Base-by-base conservation (phyloP, 2,797 vertebrate genomes). In the Darevskia nairensis region DNA sequence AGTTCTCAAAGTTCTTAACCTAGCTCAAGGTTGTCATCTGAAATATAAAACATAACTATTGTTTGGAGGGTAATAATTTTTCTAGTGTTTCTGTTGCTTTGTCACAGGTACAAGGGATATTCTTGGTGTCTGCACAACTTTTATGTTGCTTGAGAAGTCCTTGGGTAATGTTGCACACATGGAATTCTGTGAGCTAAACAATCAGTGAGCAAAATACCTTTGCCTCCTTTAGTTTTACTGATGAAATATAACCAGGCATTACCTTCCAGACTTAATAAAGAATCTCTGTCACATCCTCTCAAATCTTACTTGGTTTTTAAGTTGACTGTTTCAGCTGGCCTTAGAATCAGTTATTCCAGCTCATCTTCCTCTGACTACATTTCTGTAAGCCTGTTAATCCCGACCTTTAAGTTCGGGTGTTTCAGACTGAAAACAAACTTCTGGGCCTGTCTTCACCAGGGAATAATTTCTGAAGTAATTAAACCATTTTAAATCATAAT, bases 331-430 rank as follows among this genome's bases (percentile, higher is more conserved):
- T 87, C 77, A 77, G 72, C 44, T n/a, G 85, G 87, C 61, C 86
- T 89, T 86, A 90, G 88, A 89, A 78, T 93, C 92, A 55, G 93
- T 95, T 91, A 88, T 93, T 89, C 93, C 84, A 84, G 0, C 19
- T 8, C 81, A 0, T 35, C 32, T 80, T 41, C 23, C 6, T 89
- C 76, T 80, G 90, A 61, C 86, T 61, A 32, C 61, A 1, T 92
- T 92, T 46, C 27, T 78, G 1, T 71, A 85, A 86, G 55, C 87
- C 86, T 86, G 85, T 82, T 32, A 0, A 17, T 59, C 29, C 82
- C 89, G 90, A 89, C 92, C 92, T 92, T 80, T 82, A 74, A 1
- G 17, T 55, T 84, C 66, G 17, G 35, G 1, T 74, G 23, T 10
- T 39, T 83, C 23, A 27, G 0, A 0, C 39, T 1, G 23, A 66